These are phyloP conservation scores for Centroberyx gerrardi DNA, from an alignment of 2,797 vertebrate genomes.

Conservation along the genomic window DNA sequence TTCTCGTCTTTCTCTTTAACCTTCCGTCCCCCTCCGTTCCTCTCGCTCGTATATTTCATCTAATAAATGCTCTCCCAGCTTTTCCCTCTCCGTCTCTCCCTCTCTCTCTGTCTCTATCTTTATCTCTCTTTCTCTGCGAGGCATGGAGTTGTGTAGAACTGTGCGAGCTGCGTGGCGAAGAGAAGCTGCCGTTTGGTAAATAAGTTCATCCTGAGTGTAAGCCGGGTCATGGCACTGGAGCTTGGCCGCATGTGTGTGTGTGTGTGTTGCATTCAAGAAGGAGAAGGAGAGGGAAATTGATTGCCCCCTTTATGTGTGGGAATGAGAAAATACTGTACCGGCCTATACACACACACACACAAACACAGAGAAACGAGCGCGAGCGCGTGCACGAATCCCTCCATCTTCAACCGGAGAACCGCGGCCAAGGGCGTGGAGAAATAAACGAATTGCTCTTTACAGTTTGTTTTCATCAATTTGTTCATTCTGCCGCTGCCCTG, in stretches of 20 bases:
- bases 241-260: slow-evolving; percentile 50
- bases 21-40: slow-evolving; percentile 32
- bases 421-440: slow-evolving; percentile 35
- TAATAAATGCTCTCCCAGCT: slow-evolving; percentile 33
- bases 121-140: slow-evolving; percentile 48
- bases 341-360: slow-evolving; percentile 39
- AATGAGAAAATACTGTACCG: slow-evolving; percentile 71
- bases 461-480: slow-evolving; percentile 57
- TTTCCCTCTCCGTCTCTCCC: neutral
- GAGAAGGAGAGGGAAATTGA: slow-evolving; percentile 77
- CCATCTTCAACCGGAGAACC: slow-evolving; percentile 43
- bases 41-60: slow-evolving; percentile 37
- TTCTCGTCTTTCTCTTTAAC: slow-evolving; percentile 35
- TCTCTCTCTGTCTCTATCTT: slow-evolving; percentile 35
- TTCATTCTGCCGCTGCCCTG: slow-evolving; percentile 53
- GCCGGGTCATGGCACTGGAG: slow-evolving; percentile 71
- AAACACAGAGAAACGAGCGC: neutral
- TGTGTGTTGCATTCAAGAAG: slow-evolving; percentile 69
- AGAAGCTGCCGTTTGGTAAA: slow-evolving; percentile 59
- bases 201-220: slow-evolving; percentile 62
- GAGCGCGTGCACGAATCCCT: slow-evolving; percentile 3
- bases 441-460: slow-evolving; percentile 49
- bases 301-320: slow-evolving; percentile 79
- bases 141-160: neutral
- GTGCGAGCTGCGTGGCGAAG: slow-evolving; percentile 17